A percentile compares a stretch with the other conserved stretches of the same genome.
Evolutionary conservation across 1,140 invertebrate genomes (phyloP).

Genomic region (Caenorhabditis inopinata): DNA sequence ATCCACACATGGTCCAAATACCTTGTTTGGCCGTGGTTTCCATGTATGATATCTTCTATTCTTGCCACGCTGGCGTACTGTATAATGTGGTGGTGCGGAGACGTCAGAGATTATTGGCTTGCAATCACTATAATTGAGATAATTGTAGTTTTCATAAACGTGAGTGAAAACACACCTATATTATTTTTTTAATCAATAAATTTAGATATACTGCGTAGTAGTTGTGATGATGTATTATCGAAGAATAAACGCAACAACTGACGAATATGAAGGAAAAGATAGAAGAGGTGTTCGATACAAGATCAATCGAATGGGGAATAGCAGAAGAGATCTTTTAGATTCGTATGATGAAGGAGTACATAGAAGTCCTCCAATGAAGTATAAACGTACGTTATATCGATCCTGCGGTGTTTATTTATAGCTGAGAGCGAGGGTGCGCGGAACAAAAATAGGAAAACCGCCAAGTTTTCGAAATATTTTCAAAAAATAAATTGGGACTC

Average conservation of each 20-base stretch:
- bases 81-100: conserved; percentile 60
- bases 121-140: conserved; percentile 63
- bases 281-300: conserved; percentile 16
- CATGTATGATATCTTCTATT: conserved; percentile 59
- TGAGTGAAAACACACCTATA: conserved; percentile 43
- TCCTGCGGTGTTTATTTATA: no score
- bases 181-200: no score
- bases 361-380: conserved; percentile 20
- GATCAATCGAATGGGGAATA: background rate
- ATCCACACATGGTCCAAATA: conserved; percentile 63
- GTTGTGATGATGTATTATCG: conserved; percentile 59
- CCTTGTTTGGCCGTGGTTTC: conserved; percentile 61
- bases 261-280: conserved; percentile 56
- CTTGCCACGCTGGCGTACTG: conserved; percentile 63
- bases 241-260: conserved; percentile 52
- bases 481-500: no score
- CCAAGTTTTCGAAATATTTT: no score
- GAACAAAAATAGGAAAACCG: no score
- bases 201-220: conserved; percentile 60
- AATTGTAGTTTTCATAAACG: conserved; percentile 63
- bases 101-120: conserved; percentile 65
- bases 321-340: conserved; percentile 39
- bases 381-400: background rate
- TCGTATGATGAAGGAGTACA: background rate
- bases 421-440: no score